These are phyloP conservation scores for Ischnus inquisitorius DNA, from an alignment of 2,888 invertebrate genomes.

Conservation along the genomic window DNA sequence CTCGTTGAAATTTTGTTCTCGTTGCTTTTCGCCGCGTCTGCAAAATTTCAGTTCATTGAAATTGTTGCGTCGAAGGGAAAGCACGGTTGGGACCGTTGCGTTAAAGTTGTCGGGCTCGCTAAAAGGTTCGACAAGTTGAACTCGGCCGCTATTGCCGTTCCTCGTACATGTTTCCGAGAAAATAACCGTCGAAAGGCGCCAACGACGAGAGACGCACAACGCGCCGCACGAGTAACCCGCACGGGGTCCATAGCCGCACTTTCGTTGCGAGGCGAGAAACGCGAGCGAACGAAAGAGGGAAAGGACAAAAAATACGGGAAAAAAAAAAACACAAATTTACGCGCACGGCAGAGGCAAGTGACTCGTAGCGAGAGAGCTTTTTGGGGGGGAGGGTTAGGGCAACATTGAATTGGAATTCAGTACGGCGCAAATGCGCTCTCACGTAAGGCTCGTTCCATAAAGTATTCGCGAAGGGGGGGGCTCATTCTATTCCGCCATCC, in stretches of 20 bases:
- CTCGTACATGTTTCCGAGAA: not conserved
- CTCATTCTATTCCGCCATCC: not conserved
- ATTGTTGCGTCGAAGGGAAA: slow-evolving; percentile 1
- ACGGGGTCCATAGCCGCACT: not conserved
- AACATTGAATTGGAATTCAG: slow-evolving; percentile 72
- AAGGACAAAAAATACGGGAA: slow-evolving; percentile 8
- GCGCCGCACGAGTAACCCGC: slow-evolving; percentile 27
- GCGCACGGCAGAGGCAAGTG: slow-evolving; percentile 28
- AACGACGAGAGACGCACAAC: not conserved
- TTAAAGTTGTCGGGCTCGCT: not conserved
- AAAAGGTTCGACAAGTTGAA: slow-evolving; percentile 1
- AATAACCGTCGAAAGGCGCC: slow-evolving; percentile 4
- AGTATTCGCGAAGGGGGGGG: slow-evolving; percentile 36
- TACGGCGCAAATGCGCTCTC: slow-evolving; percentile 60
- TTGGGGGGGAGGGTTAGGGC: slow-evolving; percentile 54
- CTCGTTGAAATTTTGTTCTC: too few relatives aligned
- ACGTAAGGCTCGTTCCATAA: slow-evolving; percentile 60
- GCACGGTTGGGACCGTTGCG: not conserved
- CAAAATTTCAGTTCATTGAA: slow-evolving; percentile 5
- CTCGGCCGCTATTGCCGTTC: not conserved
- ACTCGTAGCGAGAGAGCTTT: slow-evolving; percentile 24
- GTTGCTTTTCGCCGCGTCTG: not conserved
- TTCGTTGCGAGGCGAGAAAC: not conserved
- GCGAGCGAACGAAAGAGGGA: slow-evolving; percentile 12
- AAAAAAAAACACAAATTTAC: slow-evolving; percentile 35